Evolutionary conservation across 1,140 invertebrate genomes (phyloP), one percentile per base, ranked within the genome.

Genomic region (Wiebesia pumilae): DNA sequence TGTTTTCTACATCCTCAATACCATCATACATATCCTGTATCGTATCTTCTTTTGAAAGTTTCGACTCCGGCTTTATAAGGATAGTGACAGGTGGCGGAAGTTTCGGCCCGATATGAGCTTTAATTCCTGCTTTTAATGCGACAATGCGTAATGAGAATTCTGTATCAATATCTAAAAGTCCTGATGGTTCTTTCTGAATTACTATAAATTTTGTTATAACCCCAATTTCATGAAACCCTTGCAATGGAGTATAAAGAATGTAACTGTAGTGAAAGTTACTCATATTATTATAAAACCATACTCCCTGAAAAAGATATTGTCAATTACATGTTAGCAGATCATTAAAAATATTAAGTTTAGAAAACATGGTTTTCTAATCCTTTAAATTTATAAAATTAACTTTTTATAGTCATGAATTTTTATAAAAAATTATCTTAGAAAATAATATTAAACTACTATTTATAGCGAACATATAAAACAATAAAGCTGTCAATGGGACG

Each of bases 231-330:
- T 97, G 95, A 81, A 97, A 96, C 12, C 95, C 96, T 88, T 96
- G 94, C 14, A 97, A 89, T 0, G 97, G 97, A 0, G 97, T 97
- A 89, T 95, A 97, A 21, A 97, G 92, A 87, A 96, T 95, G 89
- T 97, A 97, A 27, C 96, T 95, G 89, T 97, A 97, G 87, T 97
- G 95, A 79, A 97, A 97, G 91, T 97, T 95, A 9, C 95, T 95
- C 0, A 95, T 88, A 65, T 95, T 95, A n/a, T 94, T 92, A 90
- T 95, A 97, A 84, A 96, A 95, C 96, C 96, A 97, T 65, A 96
- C 95, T 54, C 96, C 97, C 4, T 95, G 95, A 67, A 86, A 86
- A 3, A 51, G 30, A 40, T 71, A 71, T 75, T 83, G 21, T 58
- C 30, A 10, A 79, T 79, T 33, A 40, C 6, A 43, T 43, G 27